Evolutionary conservation across 2,888 invertebrate species (phyloP), one percentile per base, ranked within the genome.

Genomic region (Chesias legatella): DNA sequence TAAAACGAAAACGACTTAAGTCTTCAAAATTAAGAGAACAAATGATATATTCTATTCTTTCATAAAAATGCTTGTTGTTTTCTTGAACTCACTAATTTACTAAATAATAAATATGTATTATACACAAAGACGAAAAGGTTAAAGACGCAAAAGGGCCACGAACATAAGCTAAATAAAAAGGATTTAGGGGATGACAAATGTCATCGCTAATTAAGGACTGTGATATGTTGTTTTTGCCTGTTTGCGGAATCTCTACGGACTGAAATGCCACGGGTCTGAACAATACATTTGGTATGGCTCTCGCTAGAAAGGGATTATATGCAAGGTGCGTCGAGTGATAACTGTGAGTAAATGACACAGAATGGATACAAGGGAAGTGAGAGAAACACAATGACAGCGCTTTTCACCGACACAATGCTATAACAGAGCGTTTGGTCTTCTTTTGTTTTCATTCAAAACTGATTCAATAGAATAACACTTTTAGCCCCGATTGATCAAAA

Each of bases 361-460:
- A 54, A 42, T 47, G 42, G 48, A 53, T 27, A 39, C 48, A 58
- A 55, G 49, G 52, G 49, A 47, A 44, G 42, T 52, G 33, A 42
- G 33, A 42, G 33, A 56, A 50, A 36, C 50, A 51, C 46, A 49
- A 52, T 56, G 61, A 58, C 61, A 55, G 44, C 42, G 47, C 56
- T 53, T 53, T 58, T 57, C 45, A 56, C 51, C 51, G 40, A 39
- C 43, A 41, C 53, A 43, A 44, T 51, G 23, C 35, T 33, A 48
- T 41, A 52, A 50, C 43, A 41, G 29, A 52, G 50, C 53, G 56
- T 45, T 51, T 51, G 52, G 55, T 51, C 24, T 38, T 30, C 54
- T 36, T 56, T 65, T 66, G 67, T 66, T 60, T 62, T 57, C 56
- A 22, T 51, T 59, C 37, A 49, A 57, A 51, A 41, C 42, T 48